Percentiles rank a stretch among this genome's conserved stretches.
Evolutionary conservation across 1,140 invertebrate species (phyloP).

Genomic region (Cyphomyrmex costatus): DNA sequence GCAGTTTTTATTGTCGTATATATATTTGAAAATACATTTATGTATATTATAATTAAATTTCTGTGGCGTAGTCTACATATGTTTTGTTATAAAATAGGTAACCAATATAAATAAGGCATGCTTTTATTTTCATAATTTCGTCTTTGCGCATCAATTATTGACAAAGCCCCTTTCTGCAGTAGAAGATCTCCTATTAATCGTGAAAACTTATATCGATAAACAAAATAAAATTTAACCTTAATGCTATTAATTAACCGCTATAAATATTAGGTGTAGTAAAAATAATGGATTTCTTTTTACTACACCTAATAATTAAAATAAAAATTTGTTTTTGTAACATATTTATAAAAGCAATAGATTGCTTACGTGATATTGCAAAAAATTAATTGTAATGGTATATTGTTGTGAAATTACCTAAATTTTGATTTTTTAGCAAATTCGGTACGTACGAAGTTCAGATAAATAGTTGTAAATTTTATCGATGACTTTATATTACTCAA

Average conservation of each 20-base stretch:
- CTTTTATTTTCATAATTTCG: conserved; percentile 87
- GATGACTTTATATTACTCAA: too few relatives aligned
- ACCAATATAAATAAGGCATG: conserved; percentile 86
- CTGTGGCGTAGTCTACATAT: neutral
- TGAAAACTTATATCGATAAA: neutral
- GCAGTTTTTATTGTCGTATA: neutral
- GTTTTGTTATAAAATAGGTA: neutral
- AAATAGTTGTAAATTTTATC: too few relatives aligned
- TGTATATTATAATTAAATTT: neutral
- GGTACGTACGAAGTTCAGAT: too few relatives aligned
- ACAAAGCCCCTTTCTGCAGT: neutral
- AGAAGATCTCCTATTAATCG: neutral
- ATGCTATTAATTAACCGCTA: neutral
- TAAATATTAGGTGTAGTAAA: too few relatives aligned
- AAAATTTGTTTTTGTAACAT: neutral
- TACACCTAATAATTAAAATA: neutral
- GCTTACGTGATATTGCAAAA: neutral
- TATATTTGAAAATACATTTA: too few relatives aligned
- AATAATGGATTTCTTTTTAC: too few relatives aligned
- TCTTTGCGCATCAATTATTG: conserved; percentile 87
- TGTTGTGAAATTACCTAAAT: neutral
- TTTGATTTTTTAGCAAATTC: neutral
- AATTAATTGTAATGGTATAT: neutral
- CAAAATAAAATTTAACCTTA: neutral
- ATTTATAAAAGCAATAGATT: neutral